Evolutionary conservation across 2,113 vertebrate species (phyloP), one percentile per base, ranked within the genome.

Genomic region (Otis tarda): DNA sequence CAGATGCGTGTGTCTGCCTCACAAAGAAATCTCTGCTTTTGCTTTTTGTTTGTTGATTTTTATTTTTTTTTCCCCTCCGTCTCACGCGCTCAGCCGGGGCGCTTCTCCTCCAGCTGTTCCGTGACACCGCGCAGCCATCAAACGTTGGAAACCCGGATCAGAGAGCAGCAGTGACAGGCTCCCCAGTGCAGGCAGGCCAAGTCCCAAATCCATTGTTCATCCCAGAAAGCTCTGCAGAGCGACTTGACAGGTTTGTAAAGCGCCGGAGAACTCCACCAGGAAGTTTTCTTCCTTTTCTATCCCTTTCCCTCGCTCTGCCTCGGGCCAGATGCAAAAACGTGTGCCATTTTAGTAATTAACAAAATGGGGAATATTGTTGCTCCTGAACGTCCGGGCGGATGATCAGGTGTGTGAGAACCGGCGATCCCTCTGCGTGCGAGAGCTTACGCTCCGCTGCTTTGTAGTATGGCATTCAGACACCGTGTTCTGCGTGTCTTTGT

Each of bases 401-500:
- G 88, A 91, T 94, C 96, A 96, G 96, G 98, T 97, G 96, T 89
- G 82, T 30, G 91, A 86, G 77, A 80, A 87, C 77, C 78, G 56
- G 93, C 88, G 87, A 5, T 75, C 89, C 70, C 70, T 94, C 91
- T 70, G 60, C 95, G 81, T 74, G 89, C 52, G 41, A 95, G 95
- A 71, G 83, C 95, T 92, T 87, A 80, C 65, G 10, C 94, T 89
- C 90, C 43, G 83, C 64, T 92, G 94, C 96, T 98, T 96, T 98
- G 97, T 97, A 94, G 87, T 55, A 75, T 61, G 94, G 96, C 83
- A 88, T 97, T 92, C 96, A 97, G 94, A 96, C 94, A 92, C 94
- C 31, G 53, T 95, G 97, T 95, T 96, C 96, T 86, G 78, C 52
- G 96, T 37, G 73, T 93, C 97, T 98, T 98, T 98, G 98, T 98